Conservation (phyloP, 2,797 vertebrate genomes). For the Ficedula albicollis region DNA sequence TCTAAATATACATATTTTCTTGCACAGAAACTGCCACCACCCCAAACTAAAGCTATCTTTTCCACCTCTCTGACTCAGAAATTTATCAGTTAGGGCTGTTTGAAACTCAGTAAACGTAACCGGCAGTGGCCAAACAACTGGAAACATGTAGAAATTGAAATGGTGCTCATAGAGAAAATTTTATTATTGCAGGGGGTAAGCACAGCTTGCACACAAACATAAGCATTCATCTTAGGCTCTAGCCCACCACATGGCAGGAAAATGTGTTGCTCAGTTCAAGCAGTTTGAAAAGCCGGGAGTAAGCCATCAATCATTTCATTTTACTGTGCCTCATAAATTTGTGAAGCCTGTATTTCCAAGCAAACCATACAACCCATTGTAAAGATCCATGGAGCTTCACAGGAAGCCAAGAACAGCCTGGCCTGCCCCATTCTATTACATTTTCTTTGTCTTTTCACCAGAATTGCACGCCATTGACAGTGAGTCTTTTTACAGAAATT, state of each 20-base stretch:
- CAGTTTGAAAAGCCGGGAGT: not conserved
- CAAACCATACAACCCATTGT: not conserved
- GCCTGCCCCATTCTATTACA: not conserved
- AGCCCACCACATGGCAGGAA: not conserved
- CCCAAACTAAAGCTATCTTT: not conserved
- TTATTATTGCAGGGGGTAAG: not conserved
- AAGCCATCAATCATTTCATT: not conserved
- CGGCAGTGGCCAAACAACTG: not conserved
- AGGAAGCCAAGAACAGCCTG: not conserved
- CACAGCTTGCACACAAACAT: not conserved
- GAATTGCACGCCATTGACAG: not conserved
- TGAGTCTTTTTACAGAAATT: not conserved
- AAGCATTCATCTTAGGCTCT: not conserved
- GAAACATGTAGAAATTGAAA: not conserved
- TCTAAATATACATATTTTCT: not conserved
- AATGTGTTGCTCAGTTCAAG: not conserved
- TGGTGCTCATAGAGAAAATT: not conserved
- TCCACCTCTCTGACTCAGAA: not conserved
- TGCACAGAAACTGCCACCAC: not conserved
- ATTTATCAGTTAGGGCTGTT: not conserved
- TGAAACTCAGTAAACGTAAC: not conserved
- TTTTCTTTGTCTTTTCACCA: not conserved
- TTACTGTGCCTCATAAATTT: not conserved
- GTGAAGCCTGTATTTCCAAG: not conserved
- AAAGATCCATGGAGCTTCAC: not conserved